Evolutionary conservation across 2,888 invertebrate genomes (phyloP), one percentile per base, ranked within the genome.

Genomic region (Trachelus tabidus): DNA sequence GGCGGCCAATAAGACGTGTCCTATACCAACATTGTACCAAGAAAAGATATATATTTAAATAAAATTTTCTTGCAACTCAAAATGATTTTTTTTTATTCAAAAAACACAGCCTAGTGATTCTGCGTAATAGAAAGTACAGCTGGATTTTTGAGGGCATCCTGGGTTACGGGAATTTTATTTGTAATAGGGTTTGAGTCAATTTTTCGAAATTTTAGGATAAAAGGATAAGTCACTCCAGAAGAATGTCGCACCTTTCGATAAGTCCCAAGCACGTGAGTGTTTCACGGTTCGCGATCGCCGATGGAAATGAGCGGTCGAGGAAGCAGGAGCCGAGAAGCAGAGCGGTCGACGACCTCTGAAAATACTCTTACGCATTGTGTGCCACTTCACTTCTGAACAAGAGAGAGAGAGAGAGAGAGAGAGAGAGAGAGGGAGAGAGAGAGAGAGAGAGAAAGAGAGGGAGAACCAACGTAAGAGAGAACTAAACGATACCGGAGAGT

Each of bases 351-450:
- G 83, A 84, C 83, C 85, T 81, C 82, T 83, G 81, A 86, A 86
- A 85, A 87, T 83, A 87, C 85, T 86, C 86, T 87, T 86, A 86
- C 86, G 86, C 86, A 85, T 83, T 80, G 84, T 84, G 87, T 86
- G 86, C 86, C 86, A 87, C 87, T 87, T 87, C 85, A 83, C 87
- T 89, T 89, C 86, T 81, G 85, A 71, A 75, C 15, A 15, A 12
- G 15, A 37, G 37, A 37, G 37, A 37, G 35, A 74, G 74, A 2
- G 1, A 74, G 12, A 12, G 73, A 73, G n/a, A 12, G 73, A 73
- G n/a, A n/a, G 34, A 34, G 69, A 30, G 30, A 30, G 69, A 30
- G 69, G 15, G 69, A 30, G 73, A 73, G n/a, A n/a, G 34, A 34
- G 69, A 30, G 30, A 30, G 69, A 30, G 69, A 69, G 69, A 30